Evolutionary conservation across 2,113 vertebrate genomes (phyloP).

Genomic region (Chloroceryle aenea): DNA sequence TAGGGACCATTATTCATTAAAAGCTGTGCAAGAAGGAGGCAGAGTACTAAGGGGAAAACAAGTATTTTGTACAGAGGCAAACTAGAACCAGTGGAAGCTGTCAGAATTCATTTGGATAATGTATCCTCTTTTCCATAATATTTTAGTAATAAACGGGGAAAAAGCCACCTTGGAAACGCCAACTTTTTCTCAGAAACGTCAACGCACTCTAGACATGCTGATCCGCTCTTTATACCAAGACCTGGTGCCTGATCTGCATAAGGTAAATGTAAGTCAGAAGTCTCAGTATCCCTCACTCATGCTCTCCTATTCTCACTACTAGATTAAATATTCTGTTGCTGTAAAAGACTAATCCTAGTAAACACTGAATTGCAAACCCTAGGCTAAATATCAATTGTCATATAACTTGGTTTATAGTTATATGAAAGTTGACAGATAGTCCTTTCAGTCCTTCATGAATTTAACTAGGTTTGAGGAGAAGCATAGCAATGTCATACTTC

Average conservation of each 20-base stretch:
- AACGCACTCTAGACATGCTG: conserved; percentile 96
- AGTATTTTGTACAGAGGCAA: not conserved
- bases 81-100: not conserved
- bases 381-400: not conserved
- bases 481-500: not conserved
- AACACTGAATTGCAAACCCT: not conserved
- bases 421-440: not conserved
- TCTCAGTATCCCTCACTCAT: not conserved
- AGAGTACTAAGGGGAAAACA: not conserved
- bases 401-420: not conserved
- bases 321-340: not conserved
- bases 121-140: not conserved
- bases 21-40: not conserved
- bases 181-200: conserved; percentile 97
- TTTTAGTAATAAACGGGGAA: conserved; percentile 97
- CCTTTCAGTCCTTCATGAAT: not conserved
- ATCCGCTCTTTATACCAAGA: conserved; percentile 97
- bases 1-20: not conserved
- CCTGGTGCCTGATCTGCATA: conserved; percentile 94
- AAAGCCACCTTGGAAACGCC: conserved; percentile 99
- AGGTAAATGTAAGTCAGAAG: conserved; percentile 77
- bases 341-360: not conserved
- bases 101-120: not conserved
- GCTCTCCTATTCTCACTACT: not conserved
- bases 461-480: not conserved